Base-by-base conservation (phyloP, 1,140 invertebrate species). In the Lasioglossum albipes region DNA sequence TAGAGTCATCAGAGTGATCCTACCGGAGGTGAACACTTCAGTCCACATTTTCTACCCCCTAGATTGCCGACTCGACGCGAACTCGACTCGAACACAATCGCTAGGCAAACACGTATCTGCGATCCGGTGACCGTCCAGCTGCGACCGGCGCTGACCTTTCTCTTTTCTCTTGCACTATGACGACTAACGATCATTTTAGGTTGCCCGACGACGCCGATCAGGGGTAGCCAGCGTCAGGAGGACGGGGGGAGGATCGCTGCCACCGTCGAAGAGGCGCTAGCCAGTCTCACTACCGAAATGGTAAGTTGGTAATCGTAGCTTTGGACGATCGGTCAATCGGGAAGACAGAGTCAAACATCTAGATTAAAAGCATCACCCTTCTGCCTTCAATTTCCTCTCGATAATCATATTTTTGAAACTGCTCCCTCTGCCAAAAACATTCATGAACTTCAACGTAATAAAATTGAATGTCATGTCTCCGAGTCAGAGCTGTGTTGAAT, bases 231-330 rank as follows among this genome's bases (percentile, higher is more conserved):
- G 36, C 88, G 87, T 87, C 70, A 87, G 18, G 89, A 91, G 75
- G 90, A 90, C 62, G 89, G 90, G 22, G 89, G 89, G 82, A 90
- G 89, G 83, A 89, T 92, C 61, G 87, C 89, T 27, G 91, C 95
- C 80, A 95, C 95, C 52, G 95, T 96, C 84, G 95, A 96, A 91
- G 94, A 95, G 88, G 95, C 95, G 85, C 94, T 96, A 86, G 96
- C 96, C 91, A 96, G 95, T 93, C 95, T 97, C 89, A 96, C 96
- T 81, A 95, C 95, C 75, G 96, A 96, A 95, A 96, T 96, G 96
- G 96, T 97, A 94, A 96, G 96, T 93, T 82, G 22, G 68, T 54
- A 79, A 67, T 64, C 45, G 61, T 81, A 81, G 66, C 13, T 61
- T 42, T 75, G 49, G 73, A 61, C 73, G 73, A 83, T 83, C 82